A percentile compares a stretch with the other conserved stretches of the same genome.
These are phyloP conservation scores for Diplosoma virens DNA, from an alignment of 23 tunicate species.

Conservation along the genomic window DNA sequence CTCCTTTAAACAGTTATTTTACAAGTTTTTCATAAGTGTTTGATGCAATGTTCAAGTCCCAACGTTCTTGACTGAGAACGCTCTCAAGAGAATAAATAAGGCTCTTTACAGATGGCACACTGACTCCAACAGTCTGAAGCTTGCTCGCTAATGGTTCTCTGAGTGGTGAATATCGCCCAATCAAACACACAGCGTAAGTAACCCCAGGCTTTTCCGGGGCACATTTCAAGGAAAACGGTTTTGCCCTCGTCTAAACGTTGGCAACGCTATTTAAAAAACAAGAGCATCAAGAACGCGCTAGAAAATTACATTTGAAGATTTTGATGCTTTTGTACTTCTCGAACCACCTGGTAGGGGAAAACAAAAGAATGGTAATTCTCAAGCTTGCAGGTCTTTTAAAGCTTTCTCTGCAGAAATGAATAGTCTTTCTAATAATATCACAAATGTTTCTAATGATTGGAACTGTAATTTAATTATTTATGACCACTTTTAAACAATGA, in stretches of 20 bases:
- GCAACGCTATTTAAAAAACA: neutral
- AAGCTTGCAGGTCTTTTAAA: neutral
- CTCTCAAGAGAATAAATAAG: conserved; percentile 35
- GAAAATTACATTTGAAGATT: conserved; percentile 7
- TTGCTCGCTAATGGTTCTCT: conserved; percentile 32
- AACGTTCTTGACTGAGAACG: conserved; percentile 16
- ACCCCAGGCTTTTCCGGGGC: conserved; percentile 2
- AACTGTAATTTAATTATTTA: conserved; percentile 9
- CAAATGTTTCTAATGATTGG: conserved; percentile 18
- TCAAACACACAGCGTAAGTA: conserved; percentile 7
- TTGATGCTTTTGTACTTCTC: conserved; percentile 18
- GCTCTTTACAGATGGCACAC: conserved; percentile 36
- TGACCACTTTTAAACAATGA: no score
- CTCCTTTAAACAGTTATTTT: conserved; percentile 2
- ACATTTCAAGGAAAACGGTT: conserved; percentile 16
- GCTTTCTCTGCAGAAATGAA: conserved; percentile 1
- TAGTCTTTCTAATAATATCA: conserved; percentile 6
- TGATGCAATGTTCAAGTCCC: conserved; percentile 20
- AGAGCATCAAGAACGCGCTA: neutral
- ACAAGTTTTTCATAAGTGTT: conserved; percentile 1
- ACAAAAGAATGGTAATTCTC: conserved; percentile 13
- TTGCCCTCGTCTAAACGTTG: conserved; percentile 24
- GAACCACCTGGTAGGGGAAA: conserved; percentile 27
- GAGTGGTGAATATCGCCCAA: conserved; percentile 10
- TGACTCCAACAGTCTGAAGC: conserved; percentile 41